Base-by-base conservation (phyloP, 2,888 invertebrate species). In the Zonitis immaculata region DNA sequence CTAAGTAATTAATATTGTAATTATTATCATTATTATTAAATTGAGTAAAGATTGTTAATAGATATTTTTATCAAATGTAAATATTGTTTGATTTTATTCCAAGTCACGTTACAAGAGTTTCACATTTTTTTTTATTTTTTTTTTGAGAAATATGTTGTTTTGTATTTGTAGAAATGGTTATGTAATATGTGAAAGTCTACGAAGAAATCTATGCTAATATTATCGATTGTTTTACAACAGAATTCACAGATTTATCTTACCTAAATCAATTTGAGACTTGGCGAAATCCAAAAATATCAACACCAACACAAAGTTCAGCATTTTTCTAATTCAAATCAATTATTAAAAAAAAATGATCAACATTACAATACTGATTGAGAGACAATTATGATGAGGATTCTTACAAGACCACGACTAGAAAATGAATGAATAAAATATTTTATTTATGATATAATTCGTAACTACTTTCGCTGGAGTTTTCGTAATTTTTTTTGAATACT, bases 221-320 rank as follows among this genome's bases (percentile, higher is more conserved):
- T 22, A 1, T n/a, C 18, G 39, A 14, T 1, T 14, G 14, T 39
- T 16, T 8, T 16, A 11, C 11, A 39, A 2, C 11, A n/a, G 11
- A 39, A 16, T 9, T 32, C 14, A 14, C 6, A 2, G 14, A 32
- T 14, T 32, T 32, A 4, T 32, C 58, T 60, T 54, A 66, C 66
- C 63, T 48, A 66, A 58, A 52, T 62, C 54, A 6, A 64, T 52
- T 51, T 65, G 64, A 22, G 3, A 4, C 22, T 22, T 22, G 3
- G 5, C 22, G 5, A 5, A 22, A 22, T 3, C 22, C 22, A 22
- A 22, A 22, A 22, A 22, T 22, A 22, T 5, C 22, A 22, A 22
- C 22, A 22, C 22, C 5, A 22, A 22, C 22, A 22, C 22, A 4
- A 22, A 22, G 5, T 22, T 22, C 3, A 22, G 5, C 22, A 22